Base-by-base conservation (phyloP, 2,888 invertebrate genomes). In the Cryptops parisi region DNA sequence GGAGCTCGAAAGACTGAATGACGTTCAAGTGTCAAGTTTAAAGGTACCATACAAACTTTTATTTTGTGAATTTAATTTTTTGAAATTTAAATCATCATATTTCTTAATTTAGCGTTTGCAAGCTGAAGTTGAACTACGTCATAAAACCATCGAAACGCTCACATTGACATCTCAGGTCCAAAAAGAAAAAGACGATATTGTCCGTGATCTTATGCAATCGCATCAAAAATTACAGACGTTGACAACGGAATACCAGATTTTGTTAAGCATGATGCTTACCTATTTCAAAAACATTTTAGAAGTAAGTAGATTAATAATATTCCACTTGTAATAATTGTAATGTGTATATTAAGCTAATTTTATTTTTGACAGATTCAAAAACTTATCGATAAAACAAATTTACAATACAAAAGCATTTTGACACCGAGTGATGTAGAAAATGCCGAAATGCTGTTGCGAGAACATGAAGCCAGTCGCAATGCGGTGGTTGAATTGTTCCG, bases 211-310 rank as follows among this genome's bases (percentile, higher is more conserved):
- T 48, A 71, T 76, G 53, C 76, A 81, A 59, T 74, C 82, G 50
- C 78, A 79, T 63, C 76, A 78, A 55, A 76, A 79, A 60, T 68
- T 85, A 54, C 76, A 79, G 61, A 74, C 77, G 55, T 77, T 82
- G 54, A 74, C 80, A 43, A 77, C 78, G 15, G 81, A 85, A 61
- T 86, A 84, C 64, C 79, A 80, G 64, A 75, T 76, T 21, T 69
- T 87, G 47, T 66, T 82, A 48, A 80, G 82, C 65, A 78, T 79
- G 70, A 70, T 84, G 47, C 75, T 81, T 57, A 75, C 77, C 48
- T 82, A 84, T 68, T 81, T 84, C 67, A 78, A 78, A 60, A 79
- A 78, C 63, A 68, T 83, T 54, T 68, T 72, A 57, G 73, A 77
- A 71, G 78, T 78, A 63, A 63, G 59, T 54, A 27, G 22, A 15